phyloP scores from a whole-genome alignment of 2,888 invertebrate species.

The Norana najaformis region DNA sequence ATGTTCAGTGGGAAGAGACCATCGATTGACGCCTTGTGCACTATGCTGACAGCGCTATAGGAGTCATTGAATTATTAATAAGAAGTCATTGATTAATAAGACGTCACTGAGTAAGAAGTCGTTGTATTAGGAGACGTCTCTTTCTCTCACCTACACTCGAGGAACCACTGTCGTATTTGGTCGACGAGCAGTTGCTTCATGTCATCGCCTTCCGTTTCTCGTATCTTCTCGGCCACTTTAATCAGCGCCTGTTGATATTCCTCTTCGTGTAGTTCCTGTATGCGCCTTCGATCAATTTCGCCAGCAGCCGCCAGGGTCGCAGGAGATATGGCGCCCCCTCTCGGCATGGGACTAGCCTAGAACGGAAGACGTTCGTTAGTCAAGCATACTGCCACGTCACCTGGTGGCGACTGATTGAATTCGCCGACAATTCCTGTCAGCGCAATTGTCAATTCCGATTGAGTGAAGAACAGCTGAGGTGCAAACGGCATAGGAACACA shows the following conservation, averaged over 20 bases:
- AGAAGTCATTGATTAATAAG: too few relatives aligned
- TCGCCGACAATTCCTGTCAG: not conserved
- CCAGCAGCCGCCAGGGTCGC: slow-evolving; percentile 50
- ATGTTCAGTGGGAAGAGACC: too few relatives aligned
- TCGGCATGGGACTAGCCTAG: not conserved
- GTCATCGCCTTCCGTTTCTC: slow-evolving; percentile 74
- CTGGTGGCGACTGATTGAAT: not conserved
- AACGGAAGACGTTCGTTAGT: not conserved
- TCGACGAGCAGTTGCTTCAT: slow-evolving; percentile 85
- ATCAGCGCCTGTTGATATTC: slow-evolving; percentile 75
- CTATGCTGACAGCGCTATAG: too few relatives aligned
- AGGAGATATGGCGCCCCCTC: not conserved
- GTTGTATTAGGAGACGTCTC: not conserved
- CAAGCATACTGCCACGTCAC: not conserved
- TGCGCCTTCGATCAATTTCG: slow-evolving; percentile 66
- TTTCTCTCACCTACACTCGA: slow-evolving; percentile 65
- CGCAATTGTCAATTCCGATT: too few relatives aligned
- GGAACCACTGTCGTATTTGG: slow-evolving; percentile 84
- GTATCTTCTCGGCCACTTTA: slow-evolving; percentile 68
- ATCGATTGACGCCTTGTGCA: too few relatives aligned
- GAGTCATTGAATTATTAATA: too few relatives aligned
- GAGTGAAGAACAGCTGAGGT: too few relatives aligned
- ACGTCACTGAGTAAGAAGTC: too few relatives aligned
- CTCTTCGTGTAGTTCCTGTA: slow-evolving; percentile 73
- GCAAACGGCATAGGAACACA: not conserved